Base-by-base conservation (phyloP, 2,888 invertebrate species). In the Phalera bucephala region DNA sequence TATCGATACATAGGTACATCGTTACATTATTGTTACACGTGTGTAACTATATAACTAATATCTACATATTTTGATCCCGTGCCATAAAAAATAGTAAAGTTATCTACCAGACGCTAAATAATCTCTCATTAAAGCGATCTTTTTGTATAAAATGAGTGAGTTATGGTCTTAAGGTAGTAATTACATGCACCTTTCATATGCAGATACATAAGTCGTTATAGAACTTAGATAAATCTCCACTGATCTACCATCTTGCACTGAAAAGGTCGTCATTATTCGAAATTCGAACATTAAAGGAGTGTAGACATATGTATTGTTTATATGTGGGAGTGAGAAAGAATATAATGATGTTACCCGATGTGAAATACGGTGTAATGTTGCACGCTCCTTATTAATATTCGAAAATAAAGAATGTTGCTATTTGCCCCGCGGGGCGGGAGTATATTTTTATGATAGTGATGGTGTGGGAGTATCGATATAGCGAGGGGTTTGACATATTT, bases 351-450 rank as follows among this genome's bases (percentile, higher is more conserved):
- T 83, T 79, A 70, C 79, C 72, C 70, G 73, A 79, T 78, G 83
- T 85, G 82, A 86, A 81, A 84, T 85, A 85, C 85, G 78, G 81
- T 78, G 81, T 86, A 86, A 83, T 82, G 82, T 70, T 80, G 81
- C 80, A 77, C 77, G 77, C 80, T 82, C 72, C 82, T 84, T 86
- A 84, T 85, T 86, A 86, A 86, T 84, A 86, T 86, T 84, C 82
- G 71, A 84, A 85, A 86, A 84, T 83, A 85, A 86, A 86, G 80
- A 86, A 86, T 85, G 78, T 80, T 80, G 73, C 84, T 79, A 80
- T 79, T 69, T 72, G 77, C 79, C 85, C 78, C 65, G 56, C 53
- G 80, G 85, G 67, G 55, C 63, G 69, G 74, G 78, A 75, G 80
- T 77, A 71, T 72, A 73, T 72, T 74, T 76, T 76, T 72, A 67